Base-by-base conservation (phyloP, 2,113 vertebrate genomes). In the Gymnarchus niloticus region DNA sequence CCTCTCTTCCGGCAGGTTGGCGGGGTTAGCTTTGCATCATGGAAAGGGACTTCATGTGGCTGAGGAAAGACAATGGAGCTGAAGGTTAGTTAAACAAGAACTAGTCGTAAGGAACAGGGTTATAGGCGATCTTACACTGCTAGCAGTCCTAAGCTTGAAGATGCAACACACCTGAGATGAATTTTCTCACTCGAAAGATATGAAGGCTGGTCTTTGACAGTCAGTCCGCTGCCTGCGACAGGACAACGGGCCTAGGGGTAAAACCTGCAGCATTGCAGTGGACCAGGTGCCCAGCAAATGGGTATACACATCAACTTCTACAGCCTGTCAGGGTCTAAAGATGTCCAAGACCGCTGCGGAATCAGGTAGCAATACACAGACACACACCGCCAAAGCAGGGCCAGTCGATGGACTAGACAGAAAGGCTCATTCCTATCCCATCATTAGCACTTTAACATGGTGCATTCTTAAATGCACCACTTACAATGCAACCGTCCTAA, bases 1-100 rank as follows among this genome's bases (percentile, higher is more conserved):
- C 92, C 91, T 89, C 87, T 92, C 84, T 91, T 92, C 90, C 88
- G 59, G 87, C 87, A 87, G 90, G 87, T 84, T 83, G 81, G 85
- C 80, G 56, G 87, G 81, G 92, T 93, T 93, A 93, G 88, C 93
- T 93, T 90, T 90, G 90, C 93, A 94, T 94, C 89, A 46, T 93
- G 90, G 87, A 90, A 86, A 88, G 88, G 87, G 88, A 90, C 91
- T 2, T 91, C 91, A 93, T 93, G 81, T 90, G 90, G 90, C 93
- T 93, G 87, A 48, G 21, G 57, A 54, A 54, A 57, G 46, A 84
- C 46, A 52, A 21, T 21, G 46, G 41, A 57, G 8, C 17, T 2
- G 51, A 10, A 21, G 80, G 28, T 48, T 48, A 78, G 44, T 78
- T 41, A 78, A 78, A 9, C 23, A 54, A 54, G 14, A 54, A 54